Base-by-base conservation (phyloP, 2,113 vertebrate genomes). In the Petromus typicus region DNA sequence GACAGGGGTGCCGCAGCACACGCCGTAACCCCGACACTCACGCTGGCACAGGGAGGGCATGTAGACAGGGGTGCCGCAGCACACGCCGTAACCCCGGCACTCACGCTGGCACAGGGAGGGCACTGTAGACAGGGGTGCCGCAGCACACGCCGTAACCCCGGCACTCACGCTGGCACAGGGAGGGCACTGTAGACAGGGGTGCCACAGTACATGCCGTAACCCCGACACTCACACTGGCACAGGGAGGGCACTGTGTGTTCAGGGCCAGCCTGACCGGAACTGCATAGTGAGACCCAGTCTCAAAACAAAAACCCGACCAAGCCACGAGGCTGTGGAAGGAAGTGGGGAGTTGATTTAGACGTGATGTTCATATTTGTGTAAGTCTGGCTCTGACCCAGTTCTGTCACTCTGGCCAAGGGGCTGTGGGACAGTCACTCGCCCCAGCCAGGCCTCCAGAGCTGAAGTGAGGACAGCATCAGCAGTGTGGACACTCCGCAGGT, bases 271-370 rank as follows among this genome's bases (percentile, higher is more conserved):
- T 45, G n/a, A 37, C 18, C n/a, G 9, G 71, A 25, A 75, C 71
- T 16, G 45, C 6, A 7, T 76, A 76, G 43, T 18, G 14, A 48
- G 73, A 45, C 40, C 69, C 71, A 45, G 40, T 75, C 71, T 75
- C 40, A 45, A 16, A 45, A 45, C 12, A 13, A 73, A 43, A 37
- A 11, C 11, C 6, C 45, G 27, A 75, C 43, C 2, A 75, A 45
- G 16, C 71, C 27, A 3, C 57, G 45, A 94, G 75, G 16, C 7
- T 48, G 67, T 37, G 64, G 95, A 91, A 59, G 86, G 43, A 91
- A 89, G 56, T 86, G 6, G 37, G 43, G 95, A 90, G 63, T 81
- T 94, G 86, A 67, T 88, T 89, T 76, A 64, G 88, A 2, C 81
- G 14, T 64, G 34, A 34, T 92, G 54, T 66, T 92, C 20, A 14